These are phyloP conservation scores for Amphipyra tragopoginis DNA, from an alignment of 2,888 invertebrate species.

Conservation along the genomic window DNA sequence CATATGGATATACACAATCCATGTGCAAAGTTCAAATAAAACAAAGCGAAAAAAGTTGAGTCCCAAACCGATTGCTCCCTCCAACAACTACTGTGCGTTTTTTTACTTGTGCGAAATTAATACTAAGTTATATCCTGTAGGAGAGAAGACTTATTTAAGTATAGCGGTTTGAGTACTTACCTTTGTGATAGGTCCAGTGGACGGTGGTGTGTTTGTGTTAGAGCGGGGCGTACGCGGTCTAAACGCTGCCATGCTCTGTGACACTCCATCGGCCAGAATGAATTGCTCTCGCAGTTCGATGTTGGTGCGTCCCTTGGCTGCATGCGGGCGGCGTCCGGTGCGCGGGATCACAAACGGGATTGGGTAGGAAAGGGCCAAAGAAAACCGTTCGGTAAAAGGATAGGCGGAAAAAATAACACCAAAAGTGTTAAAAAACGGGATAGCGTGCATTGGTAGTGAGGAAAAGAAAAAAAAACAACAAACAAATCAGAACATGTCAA, in stretches of 20 bases:
- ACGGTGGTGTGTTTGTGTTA: slow-evolving; percentile 92
- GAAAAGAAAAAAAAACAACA: slow-evolving; percentile 88
- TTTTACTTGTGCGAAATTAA: slow-evolving; percentile 85
- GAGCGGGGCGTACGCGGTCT: slow-evolving; percentile 97
- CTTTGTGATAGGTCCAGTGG: slow-evolving; percentile 98
- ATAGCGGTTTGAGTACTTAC: slow-evolving; percentile 89
- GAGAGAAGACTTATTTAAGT: slow-evolving; percentile 67
- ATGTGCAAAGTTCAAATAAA: slow-evolving; percentile 84
- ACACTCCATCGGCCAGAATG: slow-evolving; percentile 99
- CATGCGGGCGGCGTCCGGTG: slow-evolving; percentile 90
- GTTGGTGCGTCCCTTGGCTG: slow-evolving; percentile 99
- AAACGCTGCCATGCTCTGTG: slow-evolving; percentile 99
- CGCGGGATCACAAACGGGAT: slow-evolving; percentile 78
- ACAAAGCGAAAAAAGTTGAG: slow-evolving; percentile 77
- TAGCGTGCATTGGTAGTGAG: slow-evolving; percentile 87
- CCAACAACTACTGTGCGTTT: slow-evolving; percentile 88
- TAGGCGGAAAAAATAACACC: slow-evolving; percentile 80
- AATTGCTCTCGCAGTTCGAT: slow-evolving; percentile 99
- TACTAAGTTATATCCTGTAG: slow-evolving; percentile 81
- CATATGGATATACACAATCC: slow-evolving; percentile 82
- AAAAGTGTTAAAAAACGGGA: slow-evolving; percentile 83
- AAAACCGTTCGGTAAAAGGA: slow-evolving; percentile 85
- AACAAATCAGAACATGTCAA: slow-evolving; percentile 89
- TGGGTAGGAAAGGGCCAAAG: slow-evolving; percentile 74
- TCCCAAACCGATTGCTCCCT: slow-evolving; percentile 88